Evolutionary conservation across 2,113 vertebrate genomes (phyloP).

Genomic region (Gambusia holbrooki): DNA sequence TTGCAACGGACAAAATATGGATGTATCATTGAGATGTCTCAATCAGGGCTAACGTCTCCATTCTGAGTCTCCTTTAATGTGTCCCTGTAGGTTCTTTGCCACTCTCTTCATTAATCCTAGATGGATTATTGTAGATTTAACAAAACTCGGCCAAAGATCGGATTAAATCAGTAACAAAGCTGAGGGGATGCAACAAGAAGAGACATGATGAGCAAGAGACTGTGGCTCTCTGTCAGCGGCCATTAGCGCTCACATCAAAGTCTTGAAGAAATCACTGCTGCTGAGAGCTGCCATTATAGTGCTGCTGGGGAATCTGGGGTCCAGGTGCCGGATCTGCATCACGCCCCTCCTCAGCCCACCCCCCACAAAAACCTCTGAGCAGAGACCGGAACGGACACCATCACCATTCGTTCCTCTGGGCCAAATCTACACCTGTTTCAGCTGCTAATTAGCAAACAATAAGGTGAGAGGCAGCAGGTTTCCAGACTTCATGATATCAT

Average conservation of each 20-base stretch:
- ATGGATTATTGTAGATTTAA: constrained; percentile 67
- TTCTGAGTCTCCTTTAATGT: constrained; percentile 31
- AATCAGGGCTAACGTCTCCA: constrained; percentile 20
- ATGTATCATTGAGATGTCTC: not conserved
- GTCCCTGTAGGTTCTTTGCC: constrained; percentile 53
- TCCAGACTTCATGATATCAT: constrained; percentile 51
- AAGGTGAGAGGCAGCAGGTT: constrained; percentile 38
- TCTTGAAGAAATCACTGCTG: constrained; percentile 73
- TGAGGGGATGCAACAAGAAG: constrained; percentile 58
- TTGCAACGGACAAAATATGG: not conserved
- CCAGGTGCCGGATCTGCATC: constrained; percentile 55
- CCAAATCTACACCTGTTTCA: constrained; percentile 53
- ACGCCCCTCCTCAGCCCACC: not conserved
- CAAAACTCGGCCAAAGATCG: constrained; percentile 66
- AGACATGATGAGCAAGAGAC: constrained; percentile 44
- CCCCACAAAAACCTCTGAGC: constrained; percentile 26
- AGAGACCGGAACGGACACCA: constrained; percentile 29
- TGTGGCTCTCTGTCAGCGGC: constrained; percentile 71
- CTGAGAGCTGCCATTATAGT: constrained; percentile 69
- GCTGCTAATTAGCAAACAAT: constrained; percentile 68
- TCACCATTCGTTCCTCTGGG: constrained; percentile 43
- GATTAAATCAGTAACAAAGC: constrained; percentile 67
- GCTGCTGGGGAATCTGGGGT: constrained; percentile 50
- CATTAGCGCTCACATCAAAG: constrained; percentile 77
- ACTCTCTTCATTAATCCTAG: constrained; percentile 62